phyloP scores from a whole-genome alignment of 1,140 invertebrate genomes.

The Cydia fagiglandana region DNA sequence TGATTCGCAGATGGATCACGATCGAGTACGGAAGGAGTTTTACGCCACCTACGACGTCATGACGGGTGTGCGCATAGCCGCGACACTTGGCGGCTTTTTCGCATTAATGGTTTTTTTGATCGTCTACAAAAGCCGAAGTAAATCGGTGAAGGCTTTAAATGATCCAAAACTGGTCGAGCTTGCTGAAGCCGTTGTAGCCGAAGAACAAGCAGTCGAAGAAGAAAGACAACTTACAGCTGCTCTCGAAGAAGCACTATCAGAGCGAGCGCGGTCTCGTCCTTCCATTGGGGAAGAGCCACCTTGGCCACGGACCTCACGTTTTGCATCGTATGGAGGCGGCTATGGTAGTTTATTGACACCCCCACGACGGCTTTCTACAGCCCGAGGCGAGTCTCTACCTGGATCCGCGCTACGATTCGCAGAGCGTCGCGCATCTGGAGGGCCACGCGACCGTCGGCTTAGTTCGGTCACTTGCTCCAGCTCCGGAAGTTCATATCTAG shows the following conservation, averaged over 20 bases:
- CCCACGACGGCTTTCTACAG: constrained; percentile 79
- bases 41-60: constrained; percentile 95
- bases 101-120: constrained; percentile 92
- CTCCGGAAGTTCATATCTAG: constrained; percentile 89
- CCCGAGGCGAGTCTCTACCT: constrained; percentile 78
- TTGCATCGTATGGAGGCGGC: constrained; percentile 85
- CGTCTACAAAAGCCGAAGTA: constrained; percentile 91
- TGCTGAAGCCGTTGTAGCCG: constrained; percentile 86
- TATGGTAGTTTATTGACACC: constrained; percentile 85
- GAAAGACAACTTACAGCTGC: constrained; percentile 86
- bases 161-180: constrained; percentile 83
- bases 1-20: constrained; percentile 70
- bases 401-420: constrained; percentile 79
- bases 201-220: constrained; percentile 85
- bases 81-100: constrained; percentile 93
- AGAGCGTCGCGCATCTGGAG: constrained; percentile 75
- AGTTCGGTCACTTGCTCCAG: constrained; percentile 91
- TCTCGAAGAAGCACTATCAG: constrained; percentile 83
- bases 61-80: constrained; percentile 93
- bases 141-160: constrained; percentile 84
- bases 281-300: constrained; percentile 75
- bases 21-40: constrained; percentile 86
- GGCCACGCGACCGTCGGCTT: constrained; percentile 82
- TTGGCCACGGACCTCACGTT: constrained; percentile 80
- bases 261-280: constrained; percentile 73